Base-by-base conservation (phyloP, 2,797 vertebrate species). In the Hapalemur alaotrensis region DNA sequence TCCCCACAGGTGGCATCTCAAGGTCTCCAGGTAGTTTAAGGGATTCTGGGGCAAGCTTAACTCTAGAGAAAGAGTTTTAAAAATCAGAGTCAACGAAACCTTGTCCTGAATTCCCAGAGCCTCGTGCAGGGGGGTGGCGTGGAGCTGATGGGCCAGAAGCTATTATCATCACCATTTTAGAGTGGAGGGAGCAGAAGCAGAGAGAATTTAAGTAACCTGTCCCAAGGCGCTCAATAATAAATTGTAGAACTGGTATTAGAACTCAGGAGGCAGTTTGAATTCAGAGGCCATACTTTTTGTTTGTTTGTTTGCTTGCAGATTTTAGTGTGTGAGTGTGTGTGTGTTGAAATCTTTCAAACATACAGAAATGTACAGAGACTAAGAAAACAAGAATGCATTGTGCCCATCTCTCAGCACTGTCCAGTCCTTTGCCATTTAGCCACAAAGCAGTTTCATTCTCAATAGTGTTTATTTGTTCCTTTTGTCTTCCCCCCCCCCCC, bases 381-480 rank as follows among this genome's bases (percentile, higher is more conserved):
- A 59, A 63, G 35, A 81, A 87, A 82, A 95, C 75, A 95, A 69
- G 67, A 91, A 32, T 5, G 63, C 57, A 83, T 22, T 57, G 57
- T 80, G 69, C 82, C 69, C 18, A 41, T 23, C 18, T 38, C 67
- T 54, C 18, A 2, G 78, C 72, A 82, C 59, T 25, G 17, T 32
- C 78, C 18, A 20, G 79, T 22, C n/a, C 46, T 48, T 61, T 65
- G 23, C 38, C 63, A 52, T 79, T 32, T 35, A 88, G 82, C 61
- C 83, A 85, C 93, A 93, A 57, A 82, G 63, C 35, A 54, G n/a
- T 91, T 38, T n/a, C 89, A 22, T 80, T 79, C 89, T 65, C 75
- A 48, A 52, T 2, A 43, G 28, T 17, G 22, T 17, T 32, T 15
- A 32, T 52, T 70, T 85, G 83, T 69, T 88, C 50, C n/a, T 65